Percentiles rank a stretch among this genome's conserved stretches.
Evolutionary conservation across 2,888 invertebrate species (phyloP).

Genomic region (Trichogramma evanescens): DNA sequence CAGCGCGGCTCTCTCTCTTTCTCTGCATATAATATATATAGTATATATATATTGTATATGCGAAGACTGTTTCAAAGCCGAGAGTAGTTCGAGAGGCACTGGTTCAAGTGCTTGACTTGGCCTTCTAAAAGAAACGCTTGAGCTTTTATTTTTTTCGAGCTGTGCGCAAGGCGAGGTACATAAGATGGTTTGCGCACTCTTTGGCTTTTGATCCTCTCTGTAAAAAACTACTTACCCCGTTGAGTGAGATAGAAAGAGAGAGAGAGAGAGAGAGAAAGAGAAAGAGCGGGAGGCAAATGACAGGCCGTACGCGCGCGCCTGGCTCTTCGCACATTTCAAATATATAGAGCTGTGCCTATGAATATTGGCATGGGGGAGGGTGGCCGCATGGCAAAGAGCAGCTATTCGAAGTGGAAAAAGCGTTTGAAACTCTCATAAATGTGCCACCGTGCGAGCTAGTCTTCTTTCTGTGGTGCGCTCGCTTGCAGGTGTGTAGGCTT

Average conservation of each 20-base stretch:
- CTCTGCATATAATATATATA: too few species aligned
- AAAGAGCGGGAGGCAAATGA: background rate
- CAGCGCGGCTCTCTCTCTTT: too few species aligned
- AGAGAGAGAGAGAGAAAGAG: background rate
- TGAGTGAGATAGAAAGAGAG: constrained; percentile 1
- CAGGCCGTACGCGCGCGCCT: too few species aligned
- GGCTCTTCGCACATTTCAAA: too few species aligned
- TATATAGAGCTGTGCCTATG: too few species aligned
- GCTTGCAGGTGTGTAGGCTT: too few species aligned
- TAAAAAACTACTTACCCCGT: background rate
- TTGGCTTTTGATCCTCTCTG: constrained; percentile 13
- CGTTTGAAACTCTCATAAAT: too few species aligned
- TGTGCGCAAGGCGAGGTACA: background rate
- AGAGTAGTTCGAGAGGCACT: background rate
- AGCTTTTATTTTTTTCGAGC: background rate
- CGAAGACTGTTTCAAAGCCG: background rate
- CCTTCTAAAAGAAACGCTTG: constrained; percentile 14
- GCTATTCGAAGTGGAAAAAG: too few species aligned
- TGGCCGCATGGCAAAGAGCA: too few species aligned
- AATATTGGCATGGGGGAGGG: too few species aligned
- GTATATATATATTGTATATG: background rate
- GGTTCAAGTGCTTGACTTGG: background rate
- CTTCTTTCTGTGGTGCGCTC: too few species aligned
- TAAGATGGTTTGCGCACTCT: background rate
- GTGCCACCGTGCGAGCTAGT: too few species aligned